Evolutionary conservation across 2,888 invertebrate genomes (phyloP).

Genomic region (Taphrorychus bicolor): DNA sequence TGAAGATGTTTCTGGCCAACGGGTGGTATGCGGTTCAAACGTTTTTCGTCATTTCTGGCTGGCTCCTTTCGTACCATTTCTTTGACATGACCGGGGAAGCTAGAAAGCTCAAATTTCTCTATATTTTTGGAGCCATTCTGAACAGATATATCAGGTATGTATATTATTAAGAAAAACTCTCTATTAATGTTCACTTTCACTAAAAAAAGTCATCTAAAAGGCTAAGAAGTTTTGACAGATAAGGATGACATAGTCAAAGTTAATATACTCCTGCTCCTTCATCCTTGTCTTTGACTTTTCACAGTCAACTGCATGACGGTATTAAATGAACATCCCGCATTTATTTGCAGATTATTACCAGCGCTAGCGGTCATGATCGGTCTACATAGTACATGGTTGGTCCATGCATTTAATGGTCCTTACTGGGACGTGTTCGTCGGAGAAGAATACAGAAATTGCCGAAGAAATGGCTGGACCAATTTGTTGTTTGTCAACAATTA

Average conservation of each 20-base stretch:
- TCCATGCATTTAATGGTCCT: slow-evolving; percentile 75
- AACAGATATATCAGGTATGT: slow-evolving; percentile 49
- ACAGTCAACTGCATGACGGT: too few relatives aligned
- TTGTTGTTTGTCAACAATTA: slow-evolving; percentile 78
- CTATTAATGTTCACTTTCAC: too few relatives aligned
- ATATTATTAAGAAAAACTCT: too few relatives aligned
- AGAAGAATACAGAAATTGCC: slow-evolving; percentile 66
- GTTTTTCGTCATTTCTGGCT: slow-evolving; percentile 49
- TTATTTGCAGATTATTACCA: slow-evolving; percentile 72
- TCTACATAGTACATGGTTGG: slow-evolving; percentile 77
- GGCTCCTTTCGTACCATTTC: slow-evolving; percentile 47
- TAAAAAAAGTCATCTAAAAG: too few relatives aligned
- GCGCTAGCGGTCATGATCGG: slow-evolving; percentile 75
- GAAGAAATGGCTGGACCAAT: slow-evolving; percentile 76
- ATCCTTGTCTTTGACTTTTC: neutral
- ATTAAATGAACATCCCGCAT: neutral
- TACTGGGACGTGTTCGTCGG: slow-evolving; percentile 72
- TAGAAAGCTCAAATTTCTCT: slow-evolving; percentile 43
- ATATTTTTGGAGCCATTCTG: slow-evolving; percentile 47
- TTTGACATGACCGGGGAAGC: slow-evolving; percentile 44
- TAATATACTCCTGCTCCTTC: neutral
- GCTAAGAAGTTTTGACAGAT: neutral
- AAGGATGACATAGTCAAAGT: neutral
- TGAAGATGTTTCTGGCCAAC: slow-evolving; percentile 47
- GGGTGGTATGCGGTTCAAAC: slow-evolving; percentile 49